phyloP scores from a whole-genome alignment of 2,113 vertebrate genomes.

The Irena cyanogastra region DNA sequence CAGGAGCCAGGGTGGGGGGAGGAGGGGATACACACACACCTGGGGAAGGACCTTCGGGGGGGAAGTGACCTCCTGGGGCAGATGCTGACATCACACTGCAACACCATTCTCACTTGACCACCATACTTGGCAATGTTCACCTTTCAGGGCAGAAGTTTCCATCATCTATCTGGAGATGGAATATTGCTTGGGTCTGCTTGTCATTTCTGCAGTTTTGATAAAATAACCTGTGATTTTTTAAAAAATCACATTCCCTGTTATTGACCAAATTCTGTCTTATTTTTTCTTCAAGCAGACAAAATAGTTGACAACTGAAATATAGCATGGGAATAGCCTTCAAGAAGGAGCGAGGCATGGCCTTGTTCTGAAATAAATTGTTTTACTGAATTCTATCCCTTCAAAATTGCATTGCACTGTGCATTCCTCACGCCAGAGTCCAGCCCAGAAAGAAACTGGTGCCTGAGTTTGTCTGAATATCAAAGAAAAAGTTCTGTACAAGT shows the following conservation, averaged over 20 bases:
- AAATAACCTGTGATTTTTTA: not conserved
- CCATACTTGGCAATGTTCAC: not conserved
- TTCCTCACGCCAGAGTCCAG: not conserved
- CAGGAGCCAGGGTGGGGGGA: no score
- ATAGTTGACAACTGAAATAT: not conserved
- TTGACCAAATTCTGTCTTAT: not conserved
- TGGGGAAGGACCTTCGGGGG: no score
- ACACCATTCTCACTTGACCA: not conserved
- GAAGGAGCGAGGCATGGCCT: not conserved
- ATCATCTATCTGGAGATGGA: not conserved
- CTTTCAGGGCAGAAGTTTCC: not conserved
- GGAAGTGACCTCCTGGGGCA: no score
- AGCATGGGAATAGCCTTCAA: not conserved
- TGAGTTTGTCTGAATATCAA: not conserved
- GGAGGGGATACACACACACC: no score
- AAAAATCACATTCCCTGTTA: not conserved
- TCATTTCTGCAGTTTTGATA: not conserved
- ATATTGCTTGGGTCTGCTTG: not conserved
- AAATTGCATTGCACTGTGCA: not conserved
- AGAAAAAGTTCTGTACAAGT: not conserved
- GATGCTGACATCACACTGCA: no score
- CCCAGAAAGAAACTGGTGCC: not conserved
- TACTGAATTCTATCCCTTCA: not conserved
- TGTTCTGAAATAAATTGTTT: not conserved
- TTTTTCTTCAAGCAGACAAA: not conserved